Conservation (phyloP, 2,113 vertebrate genomes). For the Sphyrna mokarran region DNA sequence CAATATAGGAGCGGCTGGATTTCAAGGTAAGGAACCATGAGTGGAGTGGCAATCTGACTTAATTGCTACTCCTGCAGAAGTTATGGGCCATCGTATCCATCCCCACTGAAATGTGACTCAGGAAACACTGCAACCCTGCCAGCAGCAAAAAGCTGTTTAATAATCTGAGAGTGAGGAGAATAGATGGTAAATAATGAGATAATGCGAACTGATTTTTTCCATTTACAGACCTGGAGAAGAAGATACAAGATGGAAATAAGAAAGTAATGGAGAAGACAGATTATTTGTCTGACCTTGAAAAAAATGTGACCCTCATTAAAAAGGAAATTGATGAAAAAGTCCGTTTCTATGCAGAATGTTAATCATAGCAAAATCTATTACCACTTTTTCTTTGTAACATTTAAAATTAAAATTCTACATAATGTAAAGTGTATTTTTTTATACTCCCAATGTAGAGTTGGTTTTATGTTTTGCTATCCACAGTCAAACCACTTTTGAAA, state of each 20-base stretch:
- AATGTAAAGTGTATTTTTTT: neutral
- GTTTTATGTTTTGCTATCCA: neutral
- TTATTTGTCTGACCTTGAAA: neutral
- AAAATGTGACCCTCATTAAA: constrained; percentile 15
- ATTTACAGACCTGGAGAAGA: constrained; percentile 19
- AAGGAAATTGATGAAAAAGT: neutral
- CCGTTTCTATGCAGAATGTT: neutral
- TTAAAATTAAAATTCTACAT: neutral
- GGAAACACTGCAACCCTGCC: neutral
- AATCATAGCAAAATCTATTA: neutral
- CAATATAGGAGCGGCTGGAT: too few relatives aligned
- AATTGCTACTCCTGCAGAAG: too few relatives aligned
- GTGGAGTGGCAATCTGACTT: too few relatives aligned
- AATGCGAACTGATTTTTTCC: neutral
- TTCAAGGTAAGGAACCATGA: too few relatives aligned
- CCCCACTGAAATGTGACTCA: neutral
- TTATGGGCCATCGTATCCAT: neutral
- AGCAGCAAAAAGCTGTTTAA: neutral
- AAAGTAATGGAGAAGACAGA: neutral
- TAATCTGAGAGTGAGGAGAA: neutral
- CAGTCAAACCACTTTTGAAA: neutral
- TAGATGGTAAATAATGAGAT: neutral
- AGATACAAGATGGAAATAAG: constrained; percentile 13
- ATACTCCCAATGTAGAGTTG: neutral
- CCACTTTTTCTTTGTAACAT: neutral